Evolutionary conservation across 2,888 invertebrate species (phyloP), one percentile per base, ranked within the genome.

Genomic region (Thymelicus lineola): DNA sequence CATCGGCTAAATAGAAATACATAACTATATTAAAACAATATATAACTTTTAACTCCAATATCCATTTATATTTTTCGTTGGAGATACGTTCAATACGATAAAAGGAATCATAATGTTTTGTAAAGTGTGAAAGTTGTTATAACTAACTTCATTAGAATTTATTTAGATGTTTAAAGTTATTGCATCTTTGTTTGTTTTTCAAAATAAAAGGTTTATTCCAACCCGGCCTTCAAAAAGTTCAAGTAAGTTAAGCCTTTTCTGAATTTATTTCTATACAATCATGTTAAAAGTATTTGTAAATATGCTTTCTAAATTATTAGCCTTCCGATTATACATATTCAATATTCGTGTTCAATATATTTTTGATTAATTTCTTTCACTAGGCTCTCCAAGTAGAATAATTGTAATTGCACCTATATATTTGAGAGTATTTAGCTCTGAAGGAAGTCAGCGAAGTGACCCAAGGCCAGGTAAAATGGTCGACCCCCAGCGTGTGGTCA

Each of bases 401-500:
- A 28, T 28, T 28, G n/a, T 12, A 68, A 10, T 35, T 17, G 6
- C 35, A 35, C n/a, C 28, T 46, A 28, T 35, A 14, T 7, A n/a
- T 10, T 28, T 53, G 10, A 64, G 58, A 53, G 38, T 15, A 59
- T 58, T 59, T 42, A 60, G 42, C 36, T 42, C 58, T 50, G 48
- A 58, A 5, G 48, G 53, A 28, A 50, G 9, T 50, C 50, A 57
- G 36, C 4, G 1, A 42, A 38, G 45, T 36, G 57, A 68, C 7
- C 20, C 7, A 15, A 48, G 58, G 5, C n/a, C 5, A 15, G 7
- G n/a, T 6, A 70, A 77, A 36, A 92, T 91, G 91, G 88, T 87
- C 15, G 91, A 91, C 71, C 87, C 89, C 46, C 84, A 84, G 68
- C 80, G 83, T 77, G 86, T 92, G 6, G 75, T 91, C 4, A 88